Percentiles rank a stretch among this genome's conserved stretches.
These are phyloP conservation scores for Euphydryas editha DNA, from an alignment of 2,888 invertebrate genomes.

Conservation along the genomic window DNA sequence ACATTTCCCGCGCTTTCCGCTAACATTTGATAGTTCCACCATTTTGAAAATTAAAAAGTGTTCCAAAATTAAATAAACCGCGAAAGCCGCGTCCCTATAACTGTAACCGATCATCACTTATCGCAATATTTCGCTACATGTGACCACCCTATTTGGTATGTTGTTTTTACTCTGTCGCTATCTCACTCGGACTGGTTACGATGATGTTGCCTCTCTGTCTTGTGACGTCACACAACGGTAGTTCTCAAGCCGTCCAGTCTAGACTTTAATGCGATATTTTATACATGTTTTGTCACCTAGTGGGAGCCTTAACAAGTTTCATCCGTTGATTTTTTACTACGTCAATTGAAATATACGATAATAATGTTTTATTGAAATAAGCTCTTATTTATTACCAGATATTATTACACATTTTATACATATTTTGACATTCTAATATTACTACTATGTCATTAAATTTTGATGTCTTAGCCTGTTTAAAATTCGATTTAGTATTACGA, in stretches of 20 bases:
- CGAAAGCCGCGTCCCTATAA: constrained; percentile 60
- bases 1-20: constrained; percentile 52
- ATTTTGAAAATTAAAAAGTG: constrained; percentile 48
- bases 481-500: too few species aligned
- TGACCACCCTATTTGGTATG: constrained; percentile 79
- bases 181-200: constrained; percentile 50
- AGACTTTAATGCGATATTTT: constrained; percentile 27
- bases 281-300: constrained; percentile 33
- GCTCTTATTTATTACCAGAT: not conserved
- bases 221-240: constrained; percentile 75
- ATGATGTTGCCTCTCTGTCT: constrained; percentile 53
- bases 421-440: not conserved
- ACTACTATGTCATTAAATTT: too few species aligned
- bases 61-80: constrained; percentile 55
- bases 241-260: constrained; percentile 44
- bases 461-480: too few species aligned
- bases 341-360: not conserved
- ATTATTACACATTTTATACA: not conserved
- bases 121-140: constrained; percentile 76
- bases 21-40: constrained; percentile 18
- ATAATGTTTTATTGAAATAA: not conserved
- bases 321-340: constrained; percentile 4
- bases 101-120: constrained; percentile 57
- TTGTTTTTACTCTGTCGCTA: constrained; percentile 65
- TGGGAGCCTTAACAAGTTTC: constrained; percentile 13